Conservation (phyloP, 2,113 vertebrate species). For the Hystrix brachyura region DNA sequence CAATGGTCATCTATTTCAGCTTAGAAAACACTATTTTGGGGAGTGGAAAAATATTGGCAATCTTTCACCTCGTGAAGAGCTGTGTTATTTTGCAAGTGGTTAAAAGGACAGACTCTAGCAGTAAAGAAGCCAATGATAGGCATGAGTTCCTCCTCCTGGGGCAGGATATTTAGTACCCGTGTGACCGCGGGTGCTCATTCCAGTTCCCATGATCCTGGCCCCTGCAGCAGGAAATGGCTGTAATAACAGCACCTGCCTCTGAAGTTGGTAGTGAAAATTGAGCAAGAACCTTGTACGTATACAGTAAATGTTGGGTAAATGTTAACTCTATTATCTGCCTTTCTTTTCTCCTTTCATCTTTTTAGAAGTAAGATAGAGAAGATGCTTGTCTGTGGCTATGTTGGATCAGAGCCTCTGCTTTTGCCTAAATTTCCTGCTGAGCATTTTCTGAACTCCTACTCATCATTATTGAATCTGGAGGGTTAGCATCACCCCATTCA, state of each 20-base stretch:
- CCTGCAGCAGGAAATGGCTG: neutral
- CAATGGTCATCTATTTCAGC: slow-evolving; percentile 72
- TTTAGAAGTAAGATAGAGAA: neutral
- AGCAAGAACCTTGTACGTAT: neutral
- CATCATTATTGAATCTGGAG: neutral
- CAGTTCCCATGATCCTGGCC: neutral
- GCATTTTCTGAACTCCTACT: neutral
- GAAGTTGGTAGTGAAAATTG: slow-evolving; percentile 22
- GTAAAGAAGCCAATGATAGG: neutral
- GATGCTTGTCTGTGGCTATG: neutral
- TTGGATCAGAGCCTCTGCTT: neutral
- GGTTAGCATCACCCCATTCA: neutral
- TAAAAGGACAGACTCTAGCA: neutral
- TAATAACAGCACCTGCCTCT: neutral
- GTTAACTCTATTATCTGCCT: neutral
- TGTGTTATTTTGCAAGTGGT: slow-evolving; percentile 24
- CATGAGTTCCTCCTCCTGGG: neutral
- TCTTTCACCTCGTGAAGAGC: slow-evolving; percentile 49
- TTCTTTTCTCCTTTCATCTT: neutral
- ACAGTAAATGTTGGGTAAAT: neutral
- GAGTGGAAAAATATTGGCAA: slow-evolving; percentile 63
- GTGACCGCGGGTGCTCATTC: neutral
- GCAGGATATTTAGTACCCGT: neutral
- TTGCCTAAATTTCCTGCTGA: slow-evolving; percentile 27
- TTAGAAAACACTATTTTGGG: slow-evolving; percentile 76